Conservation (phyloP, 2,113 vertebrate species). For the Lota lota region DNA sequence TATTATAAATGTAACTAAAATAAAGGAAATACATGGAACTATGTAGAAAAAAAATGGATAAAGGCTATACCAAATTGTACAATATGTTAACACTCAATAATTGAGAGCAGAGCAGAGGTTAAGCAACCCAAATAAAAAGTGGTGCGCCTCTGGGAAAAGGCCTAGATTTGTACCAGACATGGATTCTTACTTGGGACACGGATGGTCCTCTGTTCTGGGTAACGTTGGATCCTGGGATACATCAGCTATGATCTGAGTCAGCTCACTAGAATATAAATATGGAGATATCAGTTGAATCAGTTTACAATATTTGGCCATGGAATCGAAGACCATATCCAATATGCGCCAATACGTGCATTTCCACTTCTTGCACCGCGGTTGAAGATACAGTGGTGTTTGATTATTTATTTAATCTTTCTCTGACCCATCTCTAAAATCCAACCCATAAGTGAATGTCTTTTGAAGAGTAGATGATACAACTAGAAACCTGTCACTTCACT, state of each 20-base stretch:
- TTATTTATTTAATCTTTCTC: too few species aligned
- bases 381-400: neutral
- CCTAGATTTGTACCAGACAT: neutral
- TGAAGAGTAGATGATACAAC: too few species aligned
- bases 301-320: neutral
- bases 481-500: too few species aligned
- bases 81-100: too few species aligned
- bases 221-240: conserved; percentile 91
- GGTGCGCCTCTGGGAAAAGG: neutral
- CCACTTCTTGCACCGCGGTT: neutral
- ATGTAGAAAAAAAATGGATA: neutral
- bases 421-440: too few species aligned
- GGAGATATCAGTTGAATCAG: neutral
- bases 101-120: neutral
- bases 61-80: too few species aligned
- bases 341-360: neutral
- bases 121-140: neutral
- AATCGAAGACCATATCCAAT: neutral
- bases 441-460: too few species aligned
- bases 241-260: conserved; percentile 93
- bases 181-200: conserved; percentile 85
- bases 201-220: conserved; percentile 90
- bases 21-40: neutral
- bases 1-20: neutral
- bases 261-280: conserved; percentile 66